Base-by-base conservation (phyloP, 2,113 vertebrate species). In the Phrynosoma blainvillii region DNA sequence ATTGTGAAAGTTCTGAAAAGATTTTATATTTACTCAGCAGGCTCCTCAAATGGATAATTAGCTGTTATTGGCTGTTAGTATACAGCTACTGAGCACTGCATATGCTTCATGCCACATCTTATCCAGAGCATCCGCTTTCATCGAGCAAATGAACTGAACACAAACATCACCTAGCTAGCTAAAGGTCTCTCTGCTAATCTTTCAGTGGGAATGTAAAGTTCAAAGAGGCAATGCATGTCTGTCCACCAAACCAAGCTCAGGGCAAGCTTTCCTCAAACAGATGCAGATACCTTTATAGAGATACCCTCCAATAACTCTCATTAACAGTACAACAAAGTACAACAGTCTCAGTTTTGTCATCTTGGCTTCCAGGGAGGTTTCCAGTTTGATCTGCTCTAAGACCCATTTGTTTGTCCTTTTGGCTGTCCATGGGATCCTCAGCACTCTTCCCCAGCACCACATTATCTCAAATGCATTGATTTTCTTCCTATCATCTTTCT, bases 21-120 rank as follows among this genome's bases (percentile, higher is more conserved):
- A 75, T 10, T 87, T 65, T 40, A 20, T 92, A 90, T 91, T 93
- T 90, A 91, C 88, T 88, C 30, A 89, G 91, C 59, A 90, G n/a
- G 89, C 85, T 89, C 88, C 82, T 86, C 87, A 94, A 93, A 92
- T 62, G 84, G 74, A 85, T 90, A 93, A 94, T 91, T 92, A 91
- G 84, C 73, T 89, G 90, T 92, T 90, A 92, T 86, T 56, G 87
- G 89, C 87, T 90, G 30, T 89, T 91, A 88, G 11, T 68, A 79
- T 27, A 52, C 84, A 84, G 78, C 76, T 84, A 88, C 84, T 91
- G 20, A 91, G 76, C 71, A 79, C 90, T 89, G 85, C 82, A 88
- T 94, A 88, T 80, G 23, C 89, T 65, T 93, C 70, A 70, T 83
- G 89, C 30, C 83, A 94, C 93, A 90, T 79, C 88, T 40, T 86